Base-by-base conservation (phyloP, 2,113 vertebrate species). In the Perognathus longimembris region DNA sequence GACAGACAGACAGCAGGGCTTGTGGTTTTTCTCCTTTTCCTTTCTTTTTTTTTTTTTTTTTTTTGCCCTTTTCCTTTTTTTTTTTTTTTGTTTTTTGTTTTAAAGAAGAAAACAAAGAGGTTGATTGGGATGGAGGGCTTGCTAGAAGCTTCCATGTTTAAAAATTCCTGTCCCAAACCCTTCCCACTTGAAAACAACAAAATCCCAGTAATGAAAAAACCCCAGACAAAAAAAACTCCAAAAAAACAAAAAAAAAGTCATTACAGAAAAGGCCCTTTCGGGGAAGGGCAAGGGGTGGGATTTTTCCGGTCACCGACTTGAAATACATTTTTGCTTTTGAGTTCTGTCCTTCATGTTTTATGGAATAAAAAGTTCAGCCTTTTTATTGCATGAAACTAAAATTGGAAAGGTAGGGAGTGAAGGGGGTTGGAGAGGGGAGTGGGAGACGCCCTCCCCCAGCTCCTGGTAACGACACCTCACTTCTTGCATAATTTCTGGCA, bases 321-420 rank as follows among this genome's bases (percentile, higher is more conserved):
- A 98, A 98, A 98, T 98, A 98, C 97, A 97, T 98, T 97, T 96
- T 96, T 95, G 79, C 50, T 61, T 95, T 97, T 98, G 98, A 98
- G 97, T 98, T 98, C 97, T 98, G 98, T 99, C 99, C 99, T 99
- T 99, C 98, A 98, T 98, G 98, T 99, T 99, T 99, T 98, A 99
- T 98, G 98, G 98, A 99, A 98, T 98, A 99, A 98, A 98, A 98
- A 98, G 98, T 99, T 98, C 97, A 95, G 98, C 98, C 98, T 98
- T 98, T 98, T 98, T 99, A 98, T 98, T 99, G 98, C 98, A 98
- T 98, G 98, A 98, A 98, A 98, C 98, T 97, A 98, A 98, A 98
- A 98, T 97, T 97, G 93, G 97, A 90, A 87, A 96, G 97, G 97
- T 97, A 85, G 69, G 64, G 91, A 38, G 88, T 36, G 57, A 63